phyloP scores from a whole-genome alignment of 2,888 invertebrate genomes.

The Ethmia dodecea region DNA sequence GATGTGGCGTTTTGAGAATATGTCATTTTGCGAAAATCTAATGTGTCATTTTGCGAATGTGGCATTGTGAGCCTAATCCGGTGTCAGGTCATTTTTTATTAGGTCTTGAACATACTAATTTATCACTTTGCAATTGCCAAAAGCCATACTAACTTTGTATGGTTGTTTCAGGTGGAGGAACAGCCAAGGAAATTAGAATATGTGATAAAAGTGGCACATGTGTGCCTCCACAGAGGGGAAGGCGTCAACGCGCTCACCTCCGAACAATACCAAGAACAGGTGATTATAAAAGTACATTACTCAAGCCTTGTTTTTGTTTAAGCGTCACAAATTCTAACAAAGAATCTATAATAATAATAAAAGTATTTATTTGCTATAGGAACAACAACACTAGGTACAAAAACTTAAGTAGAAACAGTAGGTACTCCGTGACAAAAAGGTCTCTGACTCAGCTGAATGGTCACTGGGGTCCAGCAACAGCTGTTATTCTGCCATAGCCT shows the following conservation, averaged over 20 bases:
- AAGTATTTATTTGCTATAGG: too few relatives aligned
- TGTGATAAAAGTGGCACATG: slow-evolving; percentile 94
- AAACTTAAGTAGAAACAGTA: too few relatives aligned
- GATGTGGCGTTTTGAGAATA: too few relatives aligned
- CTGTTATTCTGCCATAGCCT: too few relatives aligned
- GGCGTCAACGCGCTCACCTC: slow-evolving; percentile 82
- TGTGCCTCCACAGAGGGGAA: slow-evolving; percentile 87
- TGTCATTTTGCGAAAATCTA: too few relatives aligned
- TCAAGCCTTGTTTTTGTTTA: background rate
- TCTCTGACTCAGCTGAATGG: too few relatives aligned
- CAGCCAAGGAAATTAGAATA: slow-evolving; percentile 98
- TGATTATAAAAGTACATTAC: slow-evolving; percentile 20
- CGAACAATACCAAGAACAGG: slow-evolving; percentile 84
- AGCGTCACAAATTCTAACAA: background rate
- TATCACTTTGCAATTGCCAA: background rate
- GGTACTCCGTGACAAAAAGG: too few relatives aligned
- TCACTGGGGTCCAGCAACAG: too few relatives aligned
- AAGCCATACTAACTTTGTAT: background rate
- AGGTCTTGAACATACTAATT: background rate
- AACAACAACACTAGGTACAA: too few relatives aligned
- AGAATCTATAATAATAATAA: background rate
- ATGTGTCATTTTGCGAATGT: too few relatives aligned
- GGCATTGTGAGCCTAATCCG: too few relatives aligned
- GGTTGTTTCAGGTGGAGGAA: slow-evolving; percentile 86
- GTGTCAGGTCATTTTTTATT: too few relatives aligned